A percentile compares a stretch with the other conserved stretches of the same genome.
Conservation (phyloP, 2,888 invertebrate genomes). For the Macrosiphum euphorbiae region DNA sequence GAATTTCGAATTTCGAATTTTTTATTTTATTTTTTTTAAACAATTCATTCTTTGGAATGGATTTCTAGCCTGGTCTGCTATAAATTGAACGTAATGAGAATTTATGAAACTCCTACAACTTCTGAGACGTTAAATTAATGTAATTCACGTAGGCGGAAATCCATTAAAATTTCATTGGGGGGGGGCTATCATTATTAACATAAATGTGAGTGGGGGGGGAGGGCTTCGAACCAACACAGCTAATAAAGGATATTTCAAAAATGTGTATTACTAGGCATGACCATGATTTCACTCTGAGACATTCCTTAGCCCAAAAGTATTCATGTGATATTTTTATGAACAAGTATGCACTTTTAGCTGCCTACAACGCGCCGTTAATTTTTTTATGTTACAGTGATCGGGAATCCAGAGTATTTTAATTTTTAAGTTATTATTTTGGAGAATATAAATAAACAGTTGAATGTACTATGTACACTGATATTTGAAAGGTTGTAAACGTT, state of each 20-base stretch:
- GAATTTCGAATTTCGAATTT: neutral
- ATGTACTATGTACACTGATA: too few species aligned
- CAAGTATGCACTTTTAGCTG: neutral
- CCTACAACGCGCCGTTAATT: neutral
- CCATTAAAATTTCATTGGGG: too few species aligned
- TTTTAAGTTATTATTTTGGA: too few species aligned
- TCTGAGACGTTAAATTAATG: neutral
- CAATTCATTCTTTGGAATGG: neutral
- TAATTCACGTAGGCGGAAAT: neutral
- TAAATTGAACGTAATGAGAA: neutral
- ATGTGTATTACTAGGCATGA: too few species aligned
- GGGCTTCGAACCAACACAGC: too few species aligned
- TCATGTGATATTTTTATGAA: neutral
- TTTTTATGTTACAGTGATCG: neutral
- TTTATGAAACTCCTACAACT: neutral
- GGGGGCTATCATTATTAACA: too few species aligned
- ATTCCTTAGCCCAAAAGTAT: neutral
- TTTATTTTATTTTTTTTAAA: neutral
- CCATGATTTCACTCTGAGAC: neutral
- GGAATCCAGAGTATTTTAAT: too few species aligned
- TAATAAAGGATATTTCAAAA: too few species aligned
- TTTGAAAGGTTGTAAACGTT: too few species aligned
- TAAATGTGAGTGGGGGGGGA: too few species aligned
- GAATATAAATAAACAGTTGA: too few species aligned
- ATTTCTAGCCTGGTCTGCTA: neutral